phyloP scores from a whole-genome alignment of 2,888 invertebrate genomes.

The Polymixis lichenea region DNA sequence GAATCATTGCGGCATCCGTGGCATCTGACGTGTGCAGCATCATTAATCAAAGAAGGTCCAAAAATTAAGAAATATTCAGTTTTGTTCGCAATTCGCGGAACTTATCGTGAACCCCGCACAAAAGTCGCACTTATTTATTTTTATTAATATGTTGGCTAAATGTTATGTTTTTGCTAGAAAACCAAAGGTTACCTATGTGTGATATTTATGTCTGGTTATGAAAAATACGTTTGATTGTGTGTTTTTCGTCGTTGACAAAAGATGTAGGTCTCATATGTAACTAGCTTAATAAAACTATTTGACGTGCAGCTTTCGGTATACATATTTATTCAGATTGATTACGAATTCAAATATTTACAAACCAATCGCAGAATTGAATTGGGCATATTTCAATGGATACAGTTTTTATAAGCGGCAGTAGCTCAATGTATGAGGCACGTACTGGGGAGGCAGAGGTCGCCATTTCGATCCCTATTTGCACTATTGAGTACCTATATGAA shows the following conservation, averaged over 20 bases:
- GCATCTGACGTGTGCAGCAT: constrained; percentile 52
- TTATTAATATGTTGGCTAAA: constrained; percentile 14
- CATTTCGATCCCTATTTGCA: constrained; percentile 2
- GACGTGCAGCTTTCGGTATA: neutral
- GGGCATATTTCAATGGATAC: neutral
- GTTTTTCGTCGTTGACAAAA: constrained; percentile 16
- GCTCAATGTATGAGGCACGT: neutral
- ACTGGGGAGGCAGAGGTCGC: constrained; percentile 2
- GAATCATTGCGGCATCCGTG: constrained; percentile 63
- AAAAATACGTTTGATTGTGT: constrained; percentile 4
- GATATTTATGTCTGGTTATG: neutral
- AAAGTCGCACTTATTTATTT: constrained; percentile 42
- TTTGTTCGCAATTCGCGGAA: constrained; percentile 61
- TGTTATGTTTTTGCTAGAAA: constrained; percentile 10
- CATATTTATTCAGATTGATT: constrained; percentile 8
- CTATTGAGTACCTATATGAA: constrained; percentile 7
- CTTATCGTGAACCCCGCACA: constrained; percentile 24
- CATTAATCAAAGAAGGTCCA: constrained; percentile 68
- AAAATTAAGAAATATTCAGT: constrained; percentile 62
- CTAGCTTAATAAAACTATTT: constrained; percentile 14
- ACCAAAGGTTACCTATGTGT: constrained; percentile 3
- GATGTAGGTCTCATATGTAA: constrained; percentile 11
- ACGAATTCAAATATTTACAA: constrained; percentile 21
- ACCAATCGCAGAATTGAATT: constrained; percentile 22
- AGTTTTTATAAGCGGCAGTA: constrained; percentile 15